These are phyloP conservation scores for Autographa gamma DNA, from an alignment of 2,888 invertebrate genomes.

Conservation along the genomic window DNA sequence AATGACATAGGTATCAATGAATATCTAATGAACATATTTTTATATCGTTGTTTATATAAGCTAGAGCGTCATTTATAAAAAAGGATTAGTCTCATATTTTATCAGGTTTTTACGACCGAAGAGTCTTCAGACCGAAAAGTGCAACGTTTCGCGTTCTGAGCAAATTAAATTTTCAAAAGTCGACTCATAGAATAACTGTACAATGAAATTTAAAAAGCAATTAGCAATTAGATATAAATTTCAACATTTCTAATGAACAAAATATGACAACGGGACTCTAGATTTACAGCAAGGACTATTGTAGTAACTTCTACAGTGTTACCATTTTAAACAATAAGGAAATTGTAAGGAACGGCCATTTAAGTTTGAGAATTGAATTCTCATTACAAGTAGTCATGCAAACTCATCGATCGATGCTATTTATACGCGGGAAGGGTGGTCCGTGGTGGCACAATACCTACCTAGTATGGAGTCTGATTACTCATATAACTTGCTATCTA, in stretches of 20 bases:
- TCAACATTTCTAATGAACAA: not conserved
- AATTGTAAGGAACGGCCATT: not conserved
- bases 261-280: not conserved
- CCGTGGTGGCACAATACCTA: not conserved
- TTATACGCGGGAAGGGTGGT: not conserved
- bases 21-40: not conserved
- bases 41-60: not conserved
- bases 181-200: not conserved
- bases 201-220: not conserved
- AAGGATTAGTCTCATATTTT: not conserved
- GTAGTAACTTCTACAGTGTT: not conserved
- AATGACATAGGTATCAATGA: not conserved
- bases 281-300: not conserved
- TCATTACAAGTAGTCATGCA: not conserved
- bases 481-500: not conserved
- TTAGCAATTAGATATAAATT: not conserved
- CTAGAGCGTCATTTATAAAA: not conserved
- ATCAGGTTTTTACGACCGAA: not conserved
- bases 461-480: not conserved
- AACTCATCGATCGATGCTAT: constrained; percentile 2
- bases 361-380: not conserved
- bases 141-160: not conserved
- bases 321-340: not conserved
- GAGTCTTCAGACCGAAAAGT: not conserved
- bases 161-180: not conserved